Percentiles rank a stretch among this genome's conserved stretches.
These are phyloP conservation scores for Melanaphis sacchari DNA, from an alignment of 1,140 invertebrate species.

Conservation along the genomic window DNA sequence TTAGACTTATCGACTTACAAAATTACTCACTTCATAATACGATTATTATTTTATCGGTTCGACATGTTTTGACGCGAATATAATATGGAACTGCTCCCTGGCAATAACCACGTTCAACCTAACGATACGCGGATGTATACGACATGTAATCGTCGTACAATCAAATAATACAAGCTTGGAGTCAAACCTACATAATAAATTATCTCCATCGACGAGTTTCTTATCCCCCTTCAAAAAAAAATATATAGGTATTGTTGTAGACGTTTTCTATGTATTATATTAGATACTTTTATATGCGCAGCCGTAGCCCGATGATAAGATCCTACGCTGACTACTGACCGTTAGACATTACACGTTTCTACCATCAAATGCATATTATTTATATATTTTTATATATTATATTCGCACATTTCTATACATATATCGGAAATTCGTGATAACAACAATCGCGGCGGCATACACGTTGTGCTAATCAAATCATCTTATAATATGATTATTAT, in stretches of 20 bases:
- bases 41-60: background rate
- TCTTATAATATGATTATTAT: background rate
- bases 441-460: background rate
- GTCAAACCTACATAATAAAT: background rate
- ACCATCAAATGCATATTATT: background rate
- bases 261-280: background rate
- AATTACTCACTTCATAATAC: background rate
- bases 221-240: background rate
- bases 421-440: background rate
- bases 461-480: conserved; percentile 17
- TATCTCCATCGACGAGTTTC: background rate
- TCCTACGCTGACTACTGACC: background rate
- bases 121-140: too few relatives aligned
- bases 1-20: background rate
- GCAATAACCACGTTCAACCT: too few relatives aligned
- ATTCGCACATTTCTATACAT: background rate
- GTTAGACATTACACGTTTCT: conserved; percentile 1
- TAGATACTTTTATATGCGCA: background rate
- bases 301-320: background rate
- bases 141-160: background rate
- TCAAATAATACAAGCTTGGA: background rate
- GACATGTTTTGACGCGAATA: background rate
- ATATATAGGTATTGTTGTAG: background rate
- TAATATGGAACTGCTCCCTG: background rate
- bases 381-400: background rate